Conservation (phyloP, 2,113 vertebrate species). For the Microcebus griseorufus region DNA sequence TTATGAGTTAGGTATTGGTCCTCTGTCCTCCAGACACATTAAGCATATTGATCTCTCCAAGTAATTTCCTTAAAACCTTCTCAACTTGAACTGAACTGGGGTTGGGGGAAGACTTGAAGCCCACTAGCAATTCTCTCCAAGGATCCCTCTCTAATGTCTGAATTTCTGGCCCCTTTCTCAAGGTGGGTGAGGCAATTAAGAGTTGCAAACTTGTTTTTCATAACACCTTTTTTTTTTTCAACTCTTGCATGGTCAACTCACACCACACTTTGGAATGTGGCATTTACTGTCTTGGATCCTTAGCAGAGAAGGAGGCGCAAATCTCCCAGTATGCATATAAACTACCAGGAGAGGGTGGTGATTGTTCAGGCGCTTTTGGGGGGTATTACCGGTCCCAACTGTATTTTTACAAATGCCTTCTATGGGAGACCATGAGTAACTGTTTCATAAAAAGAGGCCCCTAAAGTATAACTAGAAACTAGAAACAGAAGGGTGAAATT, state of each 20-base stretch:
- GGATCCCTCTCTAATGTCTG: background rate
- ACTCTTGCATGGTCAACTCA: background rate
- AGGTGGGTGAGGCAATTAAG: background rate
- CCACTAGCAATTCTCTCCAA: background rate
- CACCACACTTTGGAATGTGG: background rate
- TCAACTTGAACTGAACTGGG: background rate
- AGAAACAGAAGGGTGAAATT: background rate
- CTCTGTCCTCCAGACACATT: background rate
- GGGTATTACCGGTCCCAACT: background rate
- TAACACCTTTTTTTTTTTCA: background rate
- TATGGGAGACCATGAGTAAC: background rate
- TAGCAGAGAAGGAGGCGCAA: background rate
- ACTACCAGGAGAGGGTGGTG: background rate
- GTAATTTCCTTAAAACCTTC: background rate
- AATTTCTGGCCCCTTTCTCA: slow-evolving; percentile 22
- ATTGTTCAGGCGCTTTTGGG: background rate
- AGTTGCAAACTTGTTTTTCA: background rate
- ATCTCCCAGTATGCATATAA: background rate
- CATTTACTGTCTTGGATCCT: background rate
- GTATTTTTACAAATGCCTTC: slow-evolving; percentile 13
- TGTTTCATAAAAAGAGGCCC: background rate
- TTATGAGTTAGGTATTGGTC: background rate
- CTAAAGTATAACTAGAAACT: background rate
- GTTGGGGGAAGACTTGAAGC: background rate
- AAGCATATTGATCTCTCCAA: background rate